Base-by-base conservation (phyloP, 1,140 invertebrate species). In the Calliopsis andreniformis region DNA sequence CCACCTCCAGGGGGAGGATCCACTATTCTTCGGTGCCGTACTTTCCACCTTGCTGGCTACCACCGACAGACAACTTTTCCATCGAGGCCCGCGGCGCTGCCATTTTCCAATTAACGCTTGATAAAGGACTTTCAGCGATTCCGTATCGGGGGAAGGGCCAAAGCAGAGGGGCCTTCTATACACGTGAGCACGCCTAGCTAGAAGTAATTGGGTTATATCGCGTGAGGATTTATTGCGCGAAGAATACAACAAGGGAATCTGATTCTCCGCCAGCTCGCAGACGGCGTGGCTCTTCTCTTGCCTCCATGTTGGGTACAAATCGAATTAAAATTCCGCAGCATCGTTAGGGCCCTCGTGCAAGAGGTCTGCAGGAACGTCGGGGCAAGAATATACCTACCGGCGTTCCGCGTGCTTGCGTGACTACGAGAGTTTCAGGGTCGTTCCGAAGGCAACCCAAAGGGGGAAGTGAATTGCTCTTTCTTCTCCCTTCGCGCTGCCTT, bases 301-400 rank as follows among this genome's bases (percentile, higher is more conserved):
- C 49, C 61, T 43, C 78, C 55, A 49, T 56, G 59, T 23, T 43
- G 49, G n/a, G 45, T 68, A 67, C 53, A 78, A 83, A 83, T 86
- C 84, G 73, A 86, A 86, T 86, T 86, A 86, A 86, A 85, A 85
- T 85, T 85, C 83, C 83, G 67, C 23, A 85, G 76, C 76, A 62
- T 82, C 78, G 83, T 85, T 84, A 77, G 71, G 75, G 58, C 67
- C 69, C 66, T 68, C 78, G 66, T 76, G 47, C 32, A 49, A 56
- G 61, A 32, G n/a, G 68, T 63, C 43, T 25, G 59, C 63, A 80
- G 68, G 82, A 80, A 84, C 69, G 71, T 45, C 66, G 59, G 47
- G 39, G 47, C 35, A 71, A 58, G 55, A 68, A 72, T 69, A 76
- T 67, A 76, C 56, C 76, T 30, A 68, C 62, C 77, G 49, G 72